phyloP scores from a whole-genome alignment of 1,140 invertebrate genomes.

The Ruditapes philippinarum region DNA sequence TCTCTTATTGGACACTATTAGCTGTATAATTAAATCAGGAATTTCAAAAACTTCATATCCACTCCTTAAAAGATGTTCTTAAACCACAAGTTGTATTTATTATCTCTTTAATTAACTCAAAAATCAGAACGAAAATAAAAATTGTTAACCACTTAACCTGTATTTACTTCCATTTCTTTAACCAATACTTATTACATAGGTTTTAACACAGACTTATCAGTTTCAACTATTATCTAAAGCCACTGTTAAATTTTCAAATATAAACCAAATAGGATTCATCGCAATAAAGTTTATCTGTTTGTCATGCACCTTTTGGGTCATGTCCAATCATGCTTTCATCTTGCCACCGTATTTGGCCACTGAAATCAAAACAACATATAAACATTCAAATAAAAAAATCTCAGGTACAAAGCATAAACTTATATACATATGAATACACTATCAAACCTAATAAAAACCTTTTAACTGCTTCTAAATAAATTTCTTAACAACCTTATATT shows the following conservation, averaged over 20 bases:
- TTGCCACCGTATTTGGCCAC: neutral
- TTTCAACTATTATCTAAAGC: neutral
- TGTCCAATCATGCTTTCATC: neutral
- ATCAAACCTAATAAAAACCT: slow-evolving; percentile 56
- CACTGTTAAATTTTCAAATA: neutral
- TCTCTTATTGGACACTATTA: too few species aligned
- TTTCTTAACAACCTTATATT: slow-evolving; percentile 1
- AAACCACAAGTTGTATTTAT: too few species aligned
- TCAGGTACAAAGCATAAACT: slow-evolving; percentile 6
- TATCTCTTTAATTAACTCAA: neutral
- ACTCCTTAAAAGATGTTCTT: too few species aligned
- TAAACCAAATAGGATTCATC: neutral
- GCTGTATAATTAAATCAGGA: too few species aligned
- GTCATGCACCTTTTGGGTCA: neutral
- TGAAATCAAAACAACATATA: slow-evolving; percentile 58
- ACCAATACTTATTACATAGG: neutral
- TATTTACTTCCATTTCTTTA: neutral
- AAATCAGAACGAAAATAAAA: too few species aligned
- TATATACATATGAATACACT: slow-evolving; percentile 51
- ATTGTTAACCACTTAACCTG: neutral
- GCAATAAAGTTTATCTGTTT: neutral
- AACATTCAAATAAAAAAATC: slow-evolving; percentile 20
- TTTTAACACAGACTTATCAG: neutral
- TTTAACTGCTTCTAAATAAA: slow-evolving; percentile 49
- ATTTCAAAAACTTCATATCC: too few species aligned